Evolutionary conservation across 2,888 invertebrate species (phyloP).

Genomic region (Microplitis deprimator): DNA sequence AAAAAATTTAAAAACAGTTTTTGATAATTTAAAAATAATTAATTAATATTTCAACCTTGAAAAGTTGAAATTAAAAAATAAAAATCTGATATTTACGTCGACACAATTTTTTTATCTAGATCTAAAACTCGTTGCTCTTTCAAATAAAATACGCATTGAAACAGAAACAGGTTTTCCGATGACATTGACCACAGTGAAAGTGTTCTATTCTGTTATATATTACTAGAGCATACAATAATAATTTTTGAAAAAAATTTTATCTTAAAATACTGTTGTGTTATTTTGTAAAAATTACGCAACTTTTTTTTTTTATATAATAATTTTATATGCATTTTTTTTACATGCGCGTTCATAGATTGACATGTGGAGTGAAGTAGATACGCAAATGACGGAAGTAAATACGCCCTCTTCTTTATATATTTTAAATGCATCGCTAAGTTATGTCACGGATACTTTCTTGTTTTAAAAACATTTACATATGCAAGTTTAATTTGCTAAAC

Average conservation of each 20-base stretch:
- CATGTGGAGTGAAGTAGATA: background rate
- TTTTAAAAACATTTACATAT: background rate
- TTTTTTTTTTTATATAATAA: too few relatives aligned
- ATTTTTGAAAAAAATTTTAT: background rate
- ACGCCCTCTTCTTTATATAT: background rate
- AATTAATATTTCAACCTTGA: background rate
- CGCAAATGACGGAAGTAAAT: background rate
- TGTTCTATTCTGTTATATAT: background rate
- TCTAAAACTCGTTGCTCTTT: background rate
- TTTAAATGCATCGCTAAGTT: background rate
- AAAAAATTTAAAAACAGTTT: too few relatives aligned
- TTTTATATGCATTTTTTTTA: too few relatives aligned
- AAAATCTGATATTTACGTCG: background rate
- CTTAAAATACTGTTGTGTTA: too few relatives aligned
- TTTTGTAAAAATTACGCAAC: too few relatives aligned
- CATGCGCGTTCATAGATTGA: too few relatives aligned
- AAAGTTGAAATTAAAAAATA: background rate
- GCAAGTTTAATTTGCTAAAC: background rate
- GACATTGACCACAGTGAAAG: constrained; percentile 1
- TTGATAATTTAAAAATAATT: background rate
- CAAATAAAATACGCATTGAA: background rate
- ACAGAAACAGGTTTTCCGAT: background rate
- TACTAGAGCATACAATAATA: background rate
- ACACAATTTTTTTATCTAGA: constrained; percentile 15
- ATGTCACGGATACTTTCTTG: background rate